Conservation (phyloP, 2,113 vertebrate genomes). For the Columbina picui region DNA sequence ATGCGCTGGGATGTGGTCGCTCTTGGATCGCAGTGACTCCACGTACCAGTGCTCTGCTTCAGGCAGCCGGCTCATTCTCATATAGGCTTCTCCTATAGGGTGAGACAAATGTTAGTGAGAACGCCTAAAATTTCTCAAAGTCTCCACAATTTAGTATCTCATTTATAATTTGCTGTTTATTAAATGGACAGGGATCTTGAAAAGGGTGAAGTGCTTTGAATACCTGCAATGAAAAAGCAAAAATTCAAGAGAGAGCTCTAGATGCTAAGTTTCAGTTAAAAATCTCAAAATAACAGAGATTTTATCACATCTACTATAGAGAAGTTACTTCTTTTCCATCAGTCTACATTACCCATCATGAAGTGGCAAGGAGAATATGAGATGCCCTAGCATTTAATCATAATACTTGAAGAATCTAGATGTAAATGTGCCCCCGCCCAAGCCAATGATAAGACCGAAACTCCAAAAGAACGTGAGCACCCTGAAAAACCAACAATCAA, state of each 20-base stretch:
- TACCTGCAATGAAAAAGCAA: background rate
- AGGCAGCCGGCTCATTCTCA: conserved; percentile 88
- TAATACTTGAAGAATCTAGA: background rate
- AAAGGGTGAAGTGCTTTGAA: background rate
- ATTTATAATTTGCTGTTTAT: background rate
- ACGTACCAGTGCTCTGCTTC: conserved; percentile 94
- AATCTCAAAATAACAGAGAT: background rate
- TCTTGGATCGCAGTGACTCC: conserved; percentile 92
- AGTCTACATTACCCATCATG: background rate
- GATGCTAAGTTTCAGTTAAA: background rate
- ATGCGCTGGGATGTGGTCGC: conserved; percentile 95
- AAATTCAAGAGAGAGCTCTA: background rate
- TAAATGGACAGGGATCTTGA: background rate
- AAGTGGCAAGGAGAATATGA: background rate
- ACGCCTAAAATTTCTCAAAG: background rate
- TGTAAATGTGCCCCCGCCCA: background rate
- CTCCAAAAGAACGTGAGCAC: background rate
- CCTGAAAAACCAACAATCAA: background rate
- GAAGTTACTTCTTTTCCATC: background rate
- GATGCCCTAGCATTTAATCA: background rate
- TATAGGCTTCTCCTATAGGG: conserved; percentile 91
- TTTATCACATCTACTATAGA: background rate
- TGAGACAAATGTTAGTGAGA: background rate
- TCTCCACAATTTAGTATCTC: background rate
- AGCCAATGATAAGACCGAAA: background rate